These are phyloP conservation scores for Siniperca obscura DNA, from an alignment of 2,797 vertebrate species.

Conservation along the genomic window DNA sequence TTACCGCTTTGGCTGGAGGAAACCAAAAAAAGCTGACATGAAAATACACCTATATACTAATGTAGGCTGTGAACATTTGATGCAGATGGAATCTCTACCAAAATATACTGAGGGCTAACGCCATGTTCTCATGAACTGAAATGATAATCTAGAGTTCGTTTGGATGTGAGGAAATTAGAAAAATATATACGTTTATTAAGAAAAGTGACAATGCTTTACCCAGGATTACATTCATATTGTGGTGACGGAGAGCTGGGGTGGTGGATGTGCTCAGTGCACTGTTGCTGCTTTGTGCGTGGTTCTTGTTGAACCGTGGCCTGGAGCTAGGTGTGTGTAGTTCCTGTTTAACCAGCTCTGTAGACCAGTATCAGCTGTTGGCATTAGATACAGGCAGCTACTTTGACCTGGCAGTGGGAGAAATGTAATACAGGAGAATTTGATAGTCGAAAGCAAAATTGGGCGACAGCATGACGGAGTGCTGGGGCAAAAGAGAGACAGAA, in stretches of 20 bases:
- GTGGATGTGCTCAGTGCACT: slow-evolving; percentile 22
- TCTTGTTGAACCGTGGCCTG: slow-evolving; percentile 56
- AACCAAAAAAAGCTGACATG: slow-evolving; percentile 52
- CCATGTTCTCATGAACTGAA: slow-evolving; percentile 26
- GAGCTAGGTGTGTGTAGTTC: slow-evolving; percentile 58
- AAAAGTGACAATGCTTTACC: slow-evolving; percentile 1
- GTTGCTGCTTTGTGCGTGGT: slow-evolving; percentile 33
- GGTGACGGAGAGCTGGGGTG: slow-evolving; percentile 26
- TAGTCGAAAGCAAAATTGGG: slow-evolving; percentile 49
- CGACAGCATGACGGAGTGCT: slow-evolving; percentile 24
- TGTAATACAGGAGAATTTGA: slow-evolving; percentile 55
- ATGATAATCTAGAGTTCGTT: background rate
- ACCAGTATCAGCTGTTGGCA: slow-evolving; percentile 57
- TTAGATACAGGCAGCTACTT: slow-evolving; percentile 48
- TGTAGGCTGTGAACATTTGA: slow-evolving; percentile 50
- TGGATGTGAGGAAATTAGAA: slow-evolving; percentile 28
- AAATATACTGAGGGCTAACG: slow-evolving; percentile 29
- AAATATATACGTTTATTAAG: slow-evolving; percentile 12
- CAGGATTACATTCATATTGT: slow-evolving; percentile 36
- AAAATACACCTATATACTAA: slow-evolving; percentile 71
- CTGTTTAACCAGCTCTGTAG: slow-evolving; percentile 61
- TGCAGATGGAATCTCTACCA: slow-evolving; percentile 51
- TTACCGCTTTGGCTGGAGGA: slow-evolving; percentile 69
- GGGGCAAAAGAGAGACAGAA: slow-evolving; percentile 17
- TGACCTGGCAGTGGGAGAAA: slow-evolving; percentile 53